These are phyloP conservation scores for Bradysia coprophila DNA, from an alignment of 1,140 invertebrate species.

Conservation along the genomic window DNA sequence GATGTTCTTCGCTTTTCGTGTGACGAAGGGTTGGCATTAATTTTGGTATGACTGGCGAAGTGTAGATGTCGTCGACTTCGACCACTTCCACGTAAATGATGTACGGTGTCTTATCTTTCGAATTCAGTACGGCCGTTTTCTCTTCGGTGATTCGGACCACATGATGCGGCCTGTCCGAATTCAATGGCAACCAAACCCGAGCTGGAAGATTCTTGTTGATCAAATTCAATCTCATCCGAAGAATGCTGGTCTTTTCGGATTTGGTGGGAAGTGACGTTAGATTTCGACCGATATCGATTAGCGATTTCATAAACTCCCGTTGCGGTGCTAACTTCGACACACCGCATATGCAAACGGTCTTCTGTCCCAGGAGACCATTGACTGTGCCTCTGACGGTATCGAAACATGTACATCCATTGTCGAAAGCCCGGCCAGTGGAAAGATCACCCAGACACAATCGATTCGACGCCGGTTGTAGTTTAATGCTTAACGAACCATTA, in stretches of 20 bases:
- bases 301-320: conserved; percentile 68
- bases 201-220: conserved; percentile 95
- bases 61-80: conserved; percentile 74
- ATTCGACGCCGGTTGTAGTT: conserved; percentile 25
- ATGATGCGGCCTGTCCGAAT: conserved; percentile 83
- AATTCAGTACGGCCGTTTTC: conserved; percentile 92
- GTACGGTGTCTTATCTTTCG: conserved; percentile 98
- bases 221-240: conserved; percentile 80
- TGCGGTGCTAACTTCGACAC: conserved; percentile 66
- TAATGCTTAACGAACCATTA: conserved; percentile 1
- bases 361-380: conserved; percentile 50
- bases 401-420: conserved; percentile 82
- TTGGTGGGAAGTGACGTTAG: conserved; percentile 83
- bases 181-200: conserved; percentile 89
- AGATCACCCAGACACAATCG: conserved; percentile 73
- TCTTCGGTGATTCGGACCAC: conserved; percentile 73
- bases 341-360: conserved; percentile 52
- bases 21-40: conserved; percentile 64
- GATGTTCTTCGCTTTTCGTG: conserved; percentile 76
- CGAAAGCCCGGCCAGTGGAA: conserved; percentile 83
- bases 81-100: conserved; percentile 95
- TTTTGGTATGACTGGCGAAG: conserved; percentile 59
- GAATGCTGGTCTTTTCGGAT: conserved; percentile 74
- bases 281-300: conserved; percentile 81
- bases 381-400: conserved; percentile 44